These are phyloP conservation scores for Mnemiopsis leidyi DNA, from an alignment of 37 sponge, comb jelly and placozoan genomes.

Conservation along the genomic window DNA sequence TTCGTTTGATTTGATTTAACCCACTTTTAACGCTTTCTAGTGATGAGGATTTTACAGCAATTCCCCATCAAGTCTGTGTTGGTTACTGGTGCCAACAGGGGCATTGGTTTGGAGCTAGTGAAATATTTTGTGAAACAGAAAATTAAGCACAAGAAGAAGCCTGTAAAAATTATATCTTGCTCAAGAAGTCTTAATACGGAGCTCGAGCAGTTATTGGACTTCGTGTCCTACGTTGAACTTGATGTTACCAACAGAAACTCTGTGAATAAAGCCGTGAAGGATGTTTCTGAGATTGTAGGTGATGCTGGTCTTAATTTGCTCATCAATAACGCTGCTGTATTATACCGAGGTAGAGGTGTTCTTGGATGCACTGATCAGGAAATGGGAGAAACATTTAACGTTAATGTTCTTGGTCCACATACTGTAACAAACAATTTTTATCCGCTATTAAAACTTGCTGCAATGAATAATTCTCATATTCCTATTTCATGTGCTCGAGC, in stretches of 20 bases:
- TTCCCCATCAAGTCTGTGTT: neutral
- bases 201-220: neutral
- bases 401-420: conserved; percentile 35
- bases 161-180: neutral
- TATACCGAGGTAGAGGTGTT: neutral
- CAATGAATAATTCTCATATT: neutral
- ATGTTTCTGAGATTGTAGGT: neutral
- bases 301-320: conserved; percentile 22
- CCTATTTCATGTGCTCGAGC: neutral
- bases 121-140: neutral
- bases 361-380: neutral
- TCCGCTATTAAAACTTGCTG: conserved; percentile 22
- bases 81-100: conserved; percentile 62
- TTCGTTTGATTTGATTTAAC: too few species aligned
- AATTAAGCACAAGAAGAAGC: neutral
- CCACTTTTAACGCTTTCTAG: too few species aligned
- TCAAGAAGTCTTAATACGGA: neutral
- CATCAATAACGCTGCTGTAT: conserved; percentile 36
- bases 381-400: neutral
- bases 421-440: neutral
- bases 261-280: neutral
- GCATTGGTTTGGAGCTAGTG: conserved; percentile 43
- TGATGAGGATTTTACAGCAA: neutral
- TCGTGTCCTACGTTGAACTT: conserved; percentile 2
- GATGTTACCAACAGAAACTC: neutral